Percentiles rank a stretch among this genome's conserved stretches.
These are phyloP conservation scores for Plestiodon gilberti DNA, from an alignment of 2,113 vertebrate genomes.

Conservation along the genomic window DNA sequence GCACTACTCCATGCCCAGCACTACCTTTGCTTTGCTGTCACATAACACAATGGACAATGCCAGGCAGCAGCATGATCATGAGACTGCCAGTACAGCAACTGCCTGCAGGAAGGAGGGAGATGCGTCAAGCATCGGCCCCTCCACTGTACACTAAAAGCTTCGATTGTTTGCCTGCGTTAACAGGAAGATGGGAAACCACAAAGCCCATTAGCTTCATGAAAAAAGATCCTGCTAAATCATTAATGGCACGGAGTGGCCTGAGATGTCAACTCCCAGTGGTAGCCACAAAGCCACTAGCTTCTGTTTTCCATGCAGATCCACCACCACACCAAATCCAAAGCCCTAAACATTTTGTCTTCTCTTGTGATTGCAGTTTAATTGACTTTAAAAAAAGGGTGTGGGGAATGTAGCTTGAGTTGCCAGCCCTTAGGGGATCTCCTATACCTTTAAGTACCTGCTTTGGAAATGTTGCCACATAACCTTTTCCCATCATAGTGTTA, in stretches of 20 bases:
- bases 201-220: constrained; percentile 16
- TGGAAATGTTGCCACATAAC: neutral
- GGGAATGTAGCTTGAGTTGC: neutral
- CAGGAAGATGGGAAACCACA: constrained; percentile 15
- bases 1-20: neutral
- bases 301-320: neutral
- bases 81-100: constrained; percentile 6
- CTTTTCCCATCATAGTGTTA: neutral
- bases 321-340: neutral
- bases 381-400: neutral
- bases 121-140: neutral
- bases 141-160: constrained; percentile 16
- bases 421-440: neutral
- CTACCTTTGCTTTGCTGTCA: neutral
- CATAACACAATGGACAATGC: constrained; percentile 15
- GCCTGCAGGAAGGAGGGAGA: constrained; percentile 18
- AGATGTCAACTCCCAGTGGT: neutral
- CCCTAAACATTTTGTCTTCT: neutral
- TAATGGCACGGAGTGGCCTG: neutral
- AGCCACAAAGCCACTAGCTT: neutral
- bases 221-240: constrained; percentile 1
- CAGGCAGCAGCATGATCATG: neutral
- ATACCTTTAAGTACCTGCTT: neutral
- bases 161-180: constrained; percentile 26
- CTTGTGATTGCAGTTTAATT: neutral